A percentile compares a stretch with the other conserved stretches of the same genome.
Conservation (phyloP, 2,888 invertebrate species). For the Ectemnius lituratus region DNA sequence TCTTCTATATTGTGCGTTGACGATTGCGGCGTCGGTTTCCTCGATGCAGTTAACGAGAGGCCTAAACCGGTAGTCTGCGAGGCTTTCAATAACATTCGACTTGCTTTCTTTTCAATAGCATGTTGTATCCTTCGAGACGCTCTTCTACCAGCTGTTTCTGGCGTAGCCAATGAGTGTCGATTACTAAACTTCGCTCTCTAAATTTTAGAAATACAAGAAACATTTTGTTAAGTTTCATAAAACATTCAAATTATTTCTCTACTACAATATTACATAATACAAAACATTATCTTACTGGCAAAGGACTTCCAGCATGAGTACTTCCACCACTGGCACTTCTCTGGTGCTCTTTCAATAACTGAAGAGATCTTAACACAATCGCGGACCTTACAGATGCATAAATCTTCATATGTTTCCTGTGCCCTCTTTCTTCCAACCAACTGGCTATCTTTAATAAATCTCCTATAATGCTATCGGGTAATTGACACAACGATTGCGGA, state of each 20-base stretch:
- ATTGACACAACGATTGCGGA: constrained; percentile 82
- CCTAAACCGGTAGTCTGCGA: constrained; percentile 90
- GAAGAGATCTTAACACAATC: constrained; percentile 86
- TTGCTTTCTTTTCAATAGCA: constrained; percentile 80
- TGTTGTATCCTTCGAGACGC: not conserved
- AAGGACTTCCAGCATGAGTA: constrained; percentile 82
- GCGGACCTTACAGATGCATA: constrained; percentile 88
- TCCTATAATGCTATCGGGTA: constrained; percentile 84
- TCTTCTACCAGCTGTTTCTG: constrained; percentile 80
- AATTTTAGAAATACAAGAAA: constrained; percentile 26
- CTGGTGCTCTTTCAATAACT: constrained; percentile 89
- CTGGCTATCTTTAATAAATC: constrained; percentile 89
- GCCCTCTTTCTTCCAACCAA: constrained; percentile 90
- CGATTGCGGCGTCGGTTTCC: constrained; percentile 78
- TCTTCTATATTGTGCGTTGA: constrained; percentile 71
- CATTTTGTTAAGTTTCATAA: constrained; percentile 4
- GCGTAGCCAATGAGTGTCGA: constrained; percentile 78
- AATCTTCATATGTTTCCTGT: constrained; percentile 86
- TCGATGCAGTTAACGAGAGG: constrained; percentile 82
- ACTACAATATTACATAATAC: not conserved
- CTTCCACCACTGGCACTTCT: constrained; percentile 88
- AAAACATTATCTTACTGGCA: constrained; percentile 80
- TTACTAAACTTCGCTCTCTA: constrained; percentile 85
- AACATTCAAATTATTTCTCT: not conserved
- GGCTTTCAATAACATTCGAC: constrained; percentile 90